These are phyloP conservation scores for Gymnodraco acuticeps DNA, from an alignment of 2,797 vertebrate genomes.

Conservation along the genomic window DNA sequence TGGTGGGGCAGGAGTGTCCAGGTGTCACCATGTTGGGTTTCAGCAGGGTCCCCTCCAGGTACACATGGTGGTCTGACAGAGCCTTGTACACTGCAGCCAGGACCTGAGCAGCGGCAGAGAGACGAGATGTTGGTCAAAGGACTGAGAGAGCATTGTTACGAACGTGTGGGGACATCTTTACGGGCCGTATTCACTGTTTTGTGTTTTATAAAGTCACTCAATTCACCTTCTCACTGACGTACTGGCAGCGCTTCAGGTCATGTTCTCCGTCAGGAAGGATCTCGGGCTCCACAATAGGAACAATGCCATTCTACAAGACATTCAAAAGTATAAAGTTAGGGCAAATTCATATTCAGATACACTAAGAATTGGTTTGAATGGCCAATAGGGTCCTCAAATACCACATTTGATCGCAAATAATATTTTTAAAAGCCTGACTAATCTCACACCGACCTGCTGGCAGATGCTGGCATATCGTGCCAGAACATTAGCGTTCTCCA, in stretches of 20 bases:
- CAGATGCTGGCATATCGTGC: slow-evolving; percentile 99
- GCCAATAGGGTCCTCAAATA: background rate
- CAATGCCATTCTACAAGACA: slow-evolving; percentile 92
- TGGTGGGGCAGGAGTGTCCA: slow-evolving; percentile 93
- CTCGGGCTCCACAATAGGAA: slow-evolving; percentile 98
- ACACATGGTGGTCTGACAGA: slow-evolving; percentile 96
- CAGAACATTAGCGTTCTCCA: slow-evolving; percentile 97
- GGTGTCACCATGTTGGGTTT: slow-evolving; percentile 99
- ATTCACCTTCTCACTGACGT: slow-evolving; percentile 94
- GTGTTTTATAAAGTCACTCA: background rate
- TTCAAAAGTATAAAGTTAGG: background rate
- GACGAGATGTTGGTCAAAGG: background rate
- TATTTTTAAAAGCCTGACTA: background rate
- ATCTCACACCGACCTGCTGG: slow-evolving; percentile 89
- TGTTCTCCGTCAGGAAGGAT: slow-evolving; percentile 98
- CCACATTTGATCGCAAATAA: background rate
- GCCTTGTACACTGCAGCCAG: slow-evolving; percentile 97
- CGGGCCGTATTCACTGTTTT: background rate
- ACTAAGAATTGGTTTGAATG: background rate
- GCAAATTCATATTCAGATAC: background rate
- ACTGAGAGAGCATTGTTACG: background rate
- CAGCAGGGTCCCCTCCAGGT: slow-evolving; percentile 96
- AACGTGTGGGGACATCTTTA: background rate
- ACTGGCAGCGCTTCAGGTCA: slow-evolving; percentile 97
- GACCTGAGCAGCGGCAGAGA: slow-evolving; percentile 82